These are phyloP conservation scores for Chlorospingus semifuscus DNA, from an alignment of 2,797 vertebrate genomes.

Conservation along the genomic window DNA sequence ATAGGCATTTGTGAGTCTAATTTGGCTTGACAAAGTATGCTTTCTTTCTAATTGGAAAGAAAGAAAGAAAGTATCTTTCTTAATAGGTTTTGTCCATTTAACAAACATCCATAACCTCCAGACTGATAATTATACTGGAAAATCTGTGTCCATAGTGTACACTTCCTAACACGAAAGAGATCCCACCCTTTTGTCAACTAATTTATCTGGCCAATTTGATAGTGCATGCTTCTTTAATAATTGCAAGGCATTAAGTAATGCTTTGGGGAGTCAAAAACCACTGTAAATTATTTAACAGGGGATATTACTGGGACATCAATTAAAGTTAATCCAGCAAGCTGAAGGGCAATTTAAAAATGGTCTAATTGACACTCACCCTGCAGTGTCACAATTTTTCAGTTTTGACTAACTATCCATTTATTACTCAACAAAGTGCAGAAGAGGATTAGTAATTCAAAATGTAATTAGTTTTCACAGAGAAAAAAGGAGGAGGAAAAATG, in stretches of 20 bases:
- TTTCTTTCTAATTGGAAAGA: neutral
- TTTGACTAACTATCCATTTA: slow-evolving; percentile 41
- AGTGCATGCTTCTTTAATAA: neutral
- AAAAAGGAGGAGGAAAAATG: neutral
- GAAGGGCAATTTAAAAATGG: slow-evolving; percentile 33
- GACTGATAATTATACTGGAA: neutral
- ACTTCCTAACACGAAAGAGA: neutral
- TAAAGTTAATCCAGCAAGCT: slow-evolving; percentile 38
- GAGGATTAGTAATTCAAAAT: slow-evolving; percentile 20
- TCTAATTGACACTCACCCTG: slow-evolving; percentile 10
- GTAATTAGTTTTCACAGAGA: slow-evolving; percentile 34
- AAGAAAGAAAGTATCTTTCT: neutral
- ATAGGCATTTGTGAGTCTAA: neutral
- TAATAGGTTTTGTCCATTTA: neutral
- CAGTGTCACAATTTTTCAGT: neutral
- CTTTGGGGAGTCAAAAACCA: slow-evolving; percentile 35
- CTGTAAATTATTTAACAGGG: slow-evolving; percentile 29
- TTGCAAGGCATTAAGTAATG: slow-evolving; percentile 19
- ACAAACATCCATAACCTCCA: neutral
- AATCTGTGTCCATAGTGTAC: neutral
- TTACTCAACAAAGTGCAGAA: slow-evolving; percentile 29
- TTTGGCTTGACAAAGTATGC: neutral
- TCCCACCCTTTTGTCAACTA: neutral
- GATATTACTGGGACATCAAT: slow-evolving; percentile 21
- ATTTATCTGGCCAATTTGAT: neutral